Conservation (phyloP, 1,140 invertebrate genomes). For the Bombus breviceps region DNA sequence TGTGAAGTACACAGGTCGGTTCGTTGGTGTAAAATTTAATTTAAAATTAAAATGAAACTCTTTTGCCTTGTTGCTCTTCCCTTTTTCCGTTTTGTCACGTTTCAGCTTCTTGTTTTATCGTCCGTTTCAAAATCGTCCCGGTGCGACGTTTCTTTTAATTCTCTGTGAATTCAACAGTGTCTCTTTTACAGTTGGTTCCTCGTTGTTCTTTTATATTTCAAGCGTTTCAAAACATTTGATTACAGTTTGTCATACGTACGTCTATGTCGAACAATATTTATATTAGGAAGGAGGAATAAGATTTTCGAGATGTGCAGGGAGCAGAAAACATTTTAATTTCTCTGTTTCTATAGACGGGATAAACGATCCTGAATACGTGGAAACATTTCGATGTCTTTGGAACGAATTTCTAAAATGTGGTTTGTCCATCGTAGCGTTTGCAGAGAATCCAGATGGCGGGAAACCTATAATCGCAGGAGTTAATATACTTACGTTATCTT, state of each 20-base stretch:
- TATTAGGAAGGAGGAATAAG: background rate
- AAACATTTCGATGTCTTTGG: conserved; percentile 65
- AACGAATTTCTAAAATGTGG: conserved; percentile 61
- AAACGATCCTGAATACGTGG: conserved; percentile 60
- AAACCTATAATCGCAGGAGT: conserved; percentile 72
- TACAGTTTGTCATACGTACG: background rate
- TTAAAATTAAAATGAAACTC: too few relatives aligned
- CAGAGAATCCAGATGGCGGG: conserved; percentile 56
- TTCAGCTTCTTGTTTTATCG: background rate
- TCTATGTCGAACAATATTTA: background rate
- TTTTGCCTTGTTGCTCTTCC: background rate
- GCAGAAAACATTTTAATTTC: background rate
- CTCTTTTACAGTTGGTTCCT: background rate
- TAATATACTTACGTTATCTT: conserved; percentile 64
- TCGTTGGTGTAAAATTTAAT: too few relatives aligned
- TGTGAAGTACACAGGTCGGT: too few relatives aligned
- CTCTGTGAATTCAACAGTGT: too few relatives aligned
- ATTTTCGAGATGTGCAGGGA: background rate
- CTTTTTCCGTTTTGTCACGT: background rate
- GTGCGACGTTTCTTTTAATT: too few relatives aligned
- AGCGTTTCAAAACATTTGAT: too few relatives aligned
- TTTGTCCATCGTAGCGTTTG: conserved; percentile 69
- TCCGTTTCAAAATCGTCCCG: too few relatives aligned
- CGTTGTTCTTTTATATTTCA: too few relatives aligned
- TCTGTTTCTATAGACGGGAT: conserved; percentile 61